phyloP scores from a whole-genome alignment of 2,113 vertebrate species.

The Agapornis roseicollis region DNA sequence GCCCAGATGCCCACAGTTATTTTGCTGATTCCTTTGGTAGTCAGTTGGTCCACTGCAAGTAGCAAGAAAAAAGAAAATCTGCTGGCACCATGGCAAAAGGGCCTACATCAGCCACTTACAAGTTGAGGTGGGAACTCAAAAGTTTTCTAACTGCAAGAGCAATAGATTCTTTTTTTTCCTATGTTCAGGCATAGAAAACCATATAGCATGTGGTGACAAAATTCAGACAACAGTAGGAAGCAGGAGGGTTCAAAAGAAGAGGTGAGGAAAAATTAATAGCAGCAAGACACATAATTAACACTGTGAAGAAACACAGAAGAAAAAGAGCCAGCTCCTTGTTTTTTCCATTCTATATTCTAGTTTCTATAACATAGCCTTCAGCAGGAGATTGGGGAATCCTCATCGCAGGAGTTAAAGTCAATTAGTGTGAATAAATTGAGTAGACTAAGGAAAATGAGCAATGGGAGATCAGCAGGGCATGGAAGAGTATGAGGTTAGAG shows the following conservation, averaged over 20 bases:
- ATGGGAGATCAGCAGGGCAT: background rate
- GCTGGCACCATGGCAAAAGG: background rate
- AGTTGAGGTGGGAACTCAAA: background rate
- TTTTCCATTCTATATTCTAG: background rate
- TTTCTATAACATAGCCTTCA: background rate
- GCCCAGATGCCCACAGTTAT: background rate
- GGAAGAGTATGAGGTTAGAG: background rate
- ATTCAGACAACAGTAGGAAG: background rate
- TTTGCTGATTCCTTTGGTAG: background rate
- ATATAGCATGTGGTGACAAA: background rate
- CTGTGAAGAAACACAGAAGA: background rate
- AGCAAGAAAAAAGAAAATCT: background rate
- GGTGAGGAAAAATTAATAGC: background rate
- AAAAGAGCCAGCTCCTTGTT: background rate
- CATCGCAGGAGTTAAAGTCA: background rate
- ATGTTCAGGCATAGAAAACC: background rate
- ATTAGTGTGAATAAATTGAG: background rate
- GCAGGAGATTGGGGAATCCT: background rate
- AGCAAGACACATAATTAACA: background rate
- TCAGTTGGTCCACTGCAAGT: background rate
- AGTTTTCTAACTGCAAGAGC: background rate
- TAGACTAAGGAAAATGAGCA: background rate
- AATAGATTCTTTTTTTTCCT: too few species aligned
- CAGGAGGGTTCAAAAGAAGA: background rate
- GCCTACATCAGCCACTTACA: background rate